These are phyloP conservation scores for Paedocypris sp. DNA, from an alignment of 2,113 vertebrate species.

Conservation along the genomic window DNA sequence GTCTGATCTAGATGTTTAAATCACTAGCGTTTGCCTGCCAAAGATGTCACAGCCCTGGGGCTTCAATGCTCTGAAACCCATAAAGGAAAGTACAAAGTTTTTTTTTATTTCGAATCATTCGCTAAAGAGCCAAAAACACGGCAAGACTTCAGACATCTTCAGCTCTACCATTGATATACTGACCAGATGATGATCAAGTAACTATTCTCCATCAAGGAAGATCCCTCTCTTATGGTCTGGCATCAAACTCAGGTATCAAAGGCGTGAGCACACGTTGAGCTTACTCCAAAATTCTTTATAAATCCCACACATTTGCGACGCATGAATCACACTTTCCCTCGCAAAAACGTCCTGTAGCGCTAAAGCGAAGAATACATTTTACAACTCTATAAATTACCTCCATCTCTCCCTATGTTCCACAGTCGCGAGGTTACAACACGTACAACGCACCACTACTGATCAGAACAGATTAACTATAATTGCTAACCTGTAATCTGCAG, in stretches of 20 bases:
- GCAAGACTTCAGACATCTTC: not conserved
- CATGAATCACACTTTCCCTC: slow-evolving; percentile 31
- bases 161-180: not conserved
- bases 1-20: slow-evolving; percentile 4
- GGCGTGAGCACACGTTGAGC: slow-evolving; percentile 1
- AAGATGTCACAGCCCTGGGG: not conserved
- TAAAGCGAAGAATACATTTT: slow-evolving; percentile 23
- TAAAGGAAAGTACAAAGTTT: slow-evolving; percentile 9
- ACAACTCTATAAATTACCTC: slow-evolving; percentile 13
- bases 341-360: slow-evolving; percentile 16
- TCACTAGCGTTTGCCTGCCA: not conserved
- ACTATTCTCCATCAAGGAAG: slow-evolving; percentile 15
- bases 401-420: not conserved
- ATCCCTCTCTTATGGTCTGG: not conserved
- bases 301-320: slow-evolving; percentile 7
- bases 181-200: not conserved
- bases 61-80: not conserved
- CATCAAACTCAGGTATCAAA: slow-evolving; percentile 2
- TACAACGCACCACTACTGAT: not conserved
- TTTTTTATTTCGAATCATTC: not conserved
- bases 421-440: not conserved
- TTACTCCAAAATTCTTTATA: slow-evolving; percentile 15
- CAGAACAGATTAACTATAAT: not conserved
- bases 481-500: not conserved
- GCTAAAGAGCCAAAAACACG: not conserved